Conservation (phyloP, 2,797 vertebrate genomes). For the Clarias fuscus region DNA sequence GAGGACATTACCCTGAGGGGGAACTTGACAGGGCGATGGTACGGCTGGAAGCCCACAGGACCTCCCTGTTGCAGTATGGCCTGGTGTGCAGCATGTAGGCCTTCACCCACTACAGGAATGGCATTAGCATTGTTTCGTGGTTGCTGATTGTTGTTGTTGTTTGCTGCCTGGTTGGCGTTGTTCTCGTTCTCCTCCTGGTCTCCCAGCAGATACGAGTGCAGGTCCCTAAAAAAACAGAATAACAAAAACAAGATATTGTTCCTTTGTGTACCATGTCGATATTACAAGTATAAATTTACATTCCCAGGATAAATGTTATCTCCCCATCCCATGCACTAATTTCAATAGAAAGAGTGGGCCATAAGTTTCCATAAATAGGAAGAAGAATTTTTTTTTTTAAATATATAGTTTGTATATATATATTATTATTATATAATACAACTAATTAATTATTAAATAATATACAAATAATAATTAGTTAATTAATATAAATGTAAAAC, state of each 20-base stretch:
- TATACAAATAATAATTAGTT: too few relatives aligned
- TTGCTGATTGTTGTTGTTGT: conserved; percentile 92
- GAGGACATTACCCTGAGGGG: conserved; percentile 83
- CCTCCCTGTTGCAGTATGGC: conserved; percentile 98
- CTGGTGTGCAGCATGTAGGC: conserved; percentile 96
- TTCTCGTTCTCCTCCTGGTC: conserved; percentile 96
- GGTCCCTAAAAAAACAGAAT: conserved; percentile 77
- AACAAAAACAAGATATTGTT: neutral
- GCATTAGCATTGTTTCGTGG: conserved; percentile 93
- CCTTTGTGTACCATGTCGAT: neutral
- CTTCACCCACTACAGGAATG: conserved; percentile 90
- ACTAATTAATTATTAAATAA: too few relatives aligned
- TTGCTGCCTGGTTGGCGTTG: conserved; percentile 87
- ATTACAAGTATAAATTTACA: neutral
- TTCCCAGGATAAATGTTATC: neutral
- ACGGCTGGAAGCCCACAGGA: conserved; percentile 97
- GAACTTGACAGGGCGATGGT: conserved; percentile 91
- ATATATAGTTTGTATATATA: too few relatives aligned
- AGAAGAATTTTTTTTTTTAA: too few relatives aligned
- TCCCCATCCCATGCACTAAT: too few relatives aligned
- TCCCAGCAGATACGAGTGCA: conserved; percentile 96
- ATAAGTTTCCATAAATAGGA: too few relatives aligned
- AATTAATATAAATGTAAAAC: too few relatives aligned
- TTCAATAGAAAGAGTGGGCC: too few relatives aligned
- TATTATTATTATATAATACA: too few relatives aligned